Evolutionary conservation across 2,797 vertebrate genomes (phyloP).

Genomic region (Tinamus major): DNA sequence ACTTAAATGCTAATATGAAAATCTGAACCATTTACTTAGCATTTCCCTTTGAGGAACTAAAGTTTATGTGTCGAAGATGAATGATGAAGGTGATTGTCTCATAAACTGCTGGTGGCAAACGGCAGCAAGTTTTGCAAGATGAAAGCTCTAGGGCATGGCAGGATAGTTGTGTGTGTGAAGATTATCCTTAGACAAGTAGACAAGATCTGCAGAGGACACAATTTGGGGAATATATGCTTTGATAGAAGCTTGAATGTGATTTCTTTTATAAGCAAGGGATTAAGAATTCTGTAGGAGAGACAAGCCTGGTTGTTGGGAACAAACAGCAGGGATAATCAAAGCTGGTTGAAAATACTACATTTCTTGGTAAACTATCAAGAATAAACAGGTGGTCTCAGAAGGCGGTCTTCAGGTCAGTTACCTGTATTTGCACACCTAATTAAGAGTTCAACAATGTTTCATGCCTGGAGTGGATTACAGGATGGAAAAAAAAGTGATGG

Average conservation of each 20-base stretch:
- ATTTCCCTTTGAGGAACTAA: neutral
- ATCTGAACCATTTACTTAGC: neutral
- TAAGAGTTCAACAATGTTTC: conserved; percentile 41
- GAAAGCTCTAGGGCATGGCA: conserved; percentile 9
- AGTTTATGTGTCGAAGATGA: neutral
- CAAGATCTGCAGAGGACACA: conserved; percentile 18
- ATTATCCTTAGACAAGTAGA: conserved; percentile 10
- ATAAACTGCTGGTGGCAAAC: conserved; percentile 34
- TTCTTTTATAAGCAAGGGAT: conserved; percentile 28
- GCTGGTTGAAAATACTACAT: neutral
- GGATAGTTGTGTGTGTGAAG: neutral
- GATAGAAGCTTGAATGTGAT: neutral
- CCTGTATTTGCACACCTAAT: neutral
- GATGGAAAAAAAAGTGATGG: conserved; percentile 35
- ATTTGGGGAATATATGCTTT: conserved; percentile 20
- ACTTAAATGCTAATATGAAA: conserved; percentile 12
- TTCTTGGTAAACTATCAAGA: neutral
- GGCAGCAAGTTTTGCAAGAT: conserved; percentile 24
- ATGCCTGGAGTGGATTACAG: neutral
- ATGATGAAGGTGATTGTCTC: neutral
- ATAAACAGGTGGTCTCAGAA: neutral
- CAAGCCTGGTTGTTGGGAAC: neutral
- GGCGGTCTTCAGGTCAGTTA: neutral
- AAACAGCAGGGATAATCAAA: neutral
- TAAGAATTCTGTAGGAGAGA: conserved; percentile 17